Conservation (phyloP, 2,797 vertebrate species). For the Distichodus sexfasciatus region DNA sequence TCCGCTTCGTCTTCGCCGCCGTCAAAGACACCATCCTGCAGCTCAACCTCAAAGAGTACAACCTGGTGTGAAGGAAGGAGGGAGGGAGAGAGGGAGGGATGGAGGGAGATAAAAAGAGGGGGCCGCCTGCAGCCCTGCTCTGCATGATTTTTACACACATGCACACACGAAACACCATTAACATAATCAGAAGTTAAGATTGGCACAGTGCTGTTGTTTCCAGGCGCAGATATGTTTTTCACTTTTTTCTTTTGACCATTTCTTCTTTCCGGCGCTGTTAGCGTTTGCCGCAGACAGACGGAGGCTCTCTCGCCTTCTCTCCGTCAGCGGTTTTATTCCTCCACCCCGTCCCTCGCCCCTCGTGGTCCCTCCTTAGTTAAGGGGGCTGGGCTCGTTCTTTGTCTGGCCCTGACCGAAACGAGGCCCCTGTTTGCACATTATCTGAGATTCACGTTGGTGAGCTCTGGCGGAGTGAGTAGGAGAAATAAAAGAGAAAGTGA, state of each 20-base stretch:
- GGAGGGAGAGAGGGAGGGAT: neutral
- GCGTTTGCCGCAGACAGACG: slow-evolving; percentile 23
- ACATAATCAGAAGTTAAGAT: slow-evolving; percentile 31
- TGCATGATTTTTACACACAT: slow-evolving; percentile 5
- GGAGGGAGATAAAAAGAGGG: too few species aligned
- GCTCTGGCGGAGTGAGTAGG: slow-evolving; percentile 13
- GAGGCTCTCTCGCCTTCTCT: slow-evolving; percentile 11
- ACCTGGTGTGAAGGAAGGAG: slow-evolving; percentile 77
- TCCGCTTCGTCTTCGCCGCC: slow-evolving; percentile 96
- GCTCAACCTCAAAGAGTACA: slow-evolving; percentile 99
- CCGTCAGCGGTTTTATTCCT: slow-evolving; percentile 30
- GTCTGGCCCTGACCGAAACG: slow-evolving; percentile 16
- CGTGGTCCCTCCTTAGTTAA: slow-evolving; percentile 22
- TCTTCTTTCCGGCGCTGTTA: slow-evolving; percentile 11
- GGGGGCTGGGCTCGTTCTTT: slow-evolving; percentile 24
- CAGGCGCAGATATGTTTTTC: slow-evolving; percentile 45
- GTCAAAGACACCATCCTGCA: slow-evolving; percentile 99
- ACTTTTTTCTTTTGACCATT: slow-evolving; percentile 33
- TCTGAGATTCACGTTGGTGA: slow-evolving; percentile 38
- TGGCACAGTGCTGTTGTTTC: slow-evolving; percentile 34
- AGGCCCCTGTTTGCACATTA: slow-evolving; percentile 23
- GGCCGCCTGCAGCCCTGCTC: slow-evolving; percentile 43
- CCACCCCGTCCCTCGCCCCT: slow-evolving; percentile 7
- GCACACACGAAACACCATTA: slow-evolving; percentile 27
- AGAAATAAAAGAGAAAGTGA: neutral